A percentile compares a stretch with the other conserved stretches of the same genome.
phyloP scores from a whole-genome alignment of 2,888 invertebrate species.

The Cremastinae sp. region DNA sequence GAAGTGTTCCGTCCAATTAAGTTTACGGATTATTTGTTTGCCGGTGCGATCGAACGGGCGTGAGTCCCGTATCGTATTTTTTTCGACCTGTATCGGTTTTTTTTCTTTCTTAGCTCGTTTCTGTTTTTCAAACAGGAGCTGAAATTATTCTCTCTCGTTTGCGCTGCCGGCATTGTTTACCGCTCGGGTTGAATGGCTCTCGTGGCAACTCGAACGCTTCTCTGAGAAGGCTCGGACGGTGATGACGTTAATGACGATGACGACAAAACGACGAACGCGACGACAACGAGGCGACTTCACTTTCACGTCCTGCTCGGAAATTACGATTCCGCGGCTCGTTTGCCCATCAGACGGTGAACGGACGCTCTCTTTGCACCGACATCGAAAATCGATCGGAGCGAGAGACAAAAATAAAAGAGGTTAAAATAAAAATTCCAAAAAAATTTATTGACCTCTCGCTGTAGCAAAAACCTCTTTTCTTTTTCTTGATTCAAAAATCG shows the following conservation, averaged over 20 bases:
- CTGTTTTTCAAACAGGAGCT: neutral
- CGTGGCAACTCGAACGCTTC: too few relatives aligned
- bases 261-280: constrained; percentile 18
- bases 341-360: constrained; percentile 45
- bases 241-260: constrained; percentile 50
- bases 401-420: neutral
- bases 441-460: too few relatives aligned
- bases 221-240: constrained; percentile 14
- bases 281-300: constrained; percentile 46
- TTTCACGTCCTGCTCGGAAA: constrained; percentile 59
- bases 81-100: too few relatives aligned
- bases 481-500: too few relatives aligned
- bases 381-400: constrained; percentile 4
- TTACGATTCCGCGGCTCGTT: constrained; percentile 52
- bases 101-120: neutral
- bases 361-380: constrained; percentile 26
- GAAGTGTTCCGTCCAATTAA: too few relatives aligned
- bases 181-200: constrained; percentile 38
- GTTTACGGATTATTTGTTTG: too few relatives aligned
- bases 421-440: too few relatives aligned
- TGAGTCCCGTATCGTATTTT: too few relatives aligned
- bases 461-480: too few relatives aligned
- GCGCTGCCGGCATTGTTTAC: constrained; percentile 44
- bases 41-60: too few relatives aligned
- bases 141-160: constrained; percentile 31